Evolutionary conservation across 2,888 invertebrate genomes (phyloP).

Genomic region (Seira sanloemensis): DNA sequence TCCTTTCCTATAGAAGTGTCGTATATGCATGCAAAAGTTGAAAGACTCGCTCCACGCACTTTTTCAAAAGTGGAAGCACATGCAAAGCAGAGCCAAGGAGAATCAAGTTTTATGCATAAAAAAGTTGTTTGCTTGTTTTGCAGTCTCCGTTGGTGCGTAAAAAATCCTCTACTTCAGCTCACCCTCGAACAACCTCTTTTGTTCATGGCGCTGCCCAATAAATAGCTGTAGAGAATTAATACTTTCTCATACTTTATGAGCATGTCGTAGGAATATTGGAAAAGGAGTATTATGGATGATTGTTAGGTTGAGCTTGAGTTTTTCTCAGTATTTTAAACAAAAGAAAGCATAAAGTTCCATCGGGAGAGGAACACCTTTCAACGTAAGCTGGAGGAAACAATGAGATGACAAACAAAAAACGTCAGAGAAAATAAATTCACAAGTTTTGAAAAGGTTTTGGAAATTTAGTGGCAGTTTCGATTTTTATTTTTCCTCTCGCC

Average conservation of each 20-base stretch:
- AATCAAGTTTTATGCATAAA: slow-evolving; percentile 50
- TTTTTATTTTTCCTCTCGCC: neutral
- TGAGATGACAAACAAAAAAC: neutral
- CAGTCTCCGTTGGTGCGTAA: neutral
- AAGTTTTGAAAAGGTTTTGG: slow-evolving; percentile 9
- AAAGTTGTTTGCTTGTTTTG: no score
- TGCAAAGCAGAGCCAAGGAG: slow-evolving; percentile 21
- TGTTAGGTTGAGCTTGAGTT: neutral
- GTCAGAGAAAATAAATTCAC: neutral
- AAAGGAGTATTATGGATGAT: no score
- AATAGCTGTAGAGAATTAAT: neutral
- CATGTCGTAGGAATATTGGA: no score
- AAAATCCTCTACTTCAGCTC: neutral
- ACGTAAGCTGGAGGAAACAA: neutral
- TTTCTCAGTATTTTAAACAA: neutral
- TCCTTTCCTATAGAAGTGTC: neutral
- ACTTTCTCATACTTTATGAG: no score
- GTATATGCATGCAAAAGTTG: neutral
- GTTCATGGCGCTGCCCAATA: neutral
- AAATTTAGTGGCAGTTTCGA: neutral
- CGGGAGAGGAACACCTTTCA: slow-evolving; percentile 18
- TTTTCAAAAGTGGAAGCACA: slow-evolving; percentile 33
- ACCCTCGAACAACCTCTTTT: neutral
- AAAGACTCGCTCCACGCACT: slow-evolving; percentile 43
- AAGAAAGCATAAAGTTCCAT: slow-evolving; percentile 34